Evolutionary conservation across 2,797 vertebrate species (phyloP).

Genomic region (Sardinella longiceps): DNA sequence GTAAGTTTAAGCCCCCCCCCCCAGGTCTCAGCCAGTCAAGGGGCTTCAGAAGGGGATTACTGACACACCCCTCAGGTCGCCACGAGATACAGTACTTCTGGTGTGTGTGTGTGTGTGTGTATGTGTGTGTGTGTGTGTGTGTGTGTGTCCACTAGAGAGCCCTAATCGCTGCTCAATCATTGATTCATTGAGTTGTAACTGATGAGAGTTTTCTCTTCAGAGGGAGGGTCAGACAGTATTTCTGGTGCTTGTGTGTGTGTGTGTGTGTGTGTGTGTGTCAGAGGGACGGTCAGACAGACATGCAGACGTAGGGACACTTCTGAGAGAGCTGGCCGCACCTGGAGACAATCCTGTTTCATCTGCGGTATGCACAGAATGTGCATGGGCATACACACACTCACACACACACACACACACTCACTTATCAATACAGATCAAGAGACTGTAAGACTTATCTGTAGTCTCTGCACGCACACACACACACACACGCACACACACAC

Average conservation of each 20-base stretch:
- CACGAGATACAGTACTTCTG: background rate
- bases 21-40: too few species aligned
- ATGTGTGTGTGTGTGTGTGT: background rate
- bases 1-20: background rate
- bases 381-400: background rate
- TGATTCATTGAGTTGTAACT: too few species aligned
- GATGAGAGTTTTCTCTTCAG: too few species aligned
- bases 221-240: too few species aligned
- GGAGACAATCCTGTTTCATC: too few species aligned
- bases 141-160: background rate
- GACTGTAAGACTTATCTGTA: background rate
- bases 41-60: too few species aligned
- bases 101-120: background rate
- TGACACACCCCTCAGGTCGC: too few species aligned
- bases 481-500: background rate
- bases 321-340: background rate
- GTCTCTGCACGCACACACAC: background rate
- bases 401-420: constrained; percentile 15
- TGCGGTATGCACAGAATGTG: too few species aligned
- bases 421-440: background rate
- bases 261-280: constrained; percentile 27
- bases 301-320: background rate
- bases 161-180: background rate
- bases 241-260: constrained; percentile 30
- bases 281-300: background rate